Base-by-base conservation (phyloP, 2,888 invertebrate species). In the Acanthococcus lagerstroemiae region DNA sequence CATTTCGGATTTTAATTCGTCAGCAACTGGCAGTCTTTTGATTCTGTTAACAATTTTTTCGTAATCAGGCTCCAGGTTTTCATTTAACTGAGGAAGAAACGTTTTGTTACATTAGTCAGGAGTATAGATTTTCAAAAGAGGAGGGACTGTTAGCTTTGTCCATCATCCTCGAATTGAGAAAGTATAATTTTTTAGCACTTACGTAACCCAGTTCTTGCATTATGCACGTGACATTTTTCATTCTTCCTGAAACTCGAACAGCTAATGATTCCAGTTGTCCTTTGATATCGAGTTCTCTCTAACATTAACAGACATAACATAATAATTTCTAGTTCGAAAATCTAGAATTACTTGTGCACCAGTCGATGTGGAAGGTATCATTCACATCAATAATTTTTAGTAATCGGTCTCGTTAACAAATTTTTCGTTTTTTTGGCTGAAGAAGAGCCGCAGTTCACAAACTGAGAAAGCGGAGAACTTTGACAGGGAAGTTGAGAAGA, bases 181-280 rank as follows among this genome's bases (percentile, higher is more conserved):
- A n/a, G n/a, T n/a, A n/a, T n/a, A n/a, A n/a, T n/a, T n/a, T n/a
- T n/a, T n/a, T n/a, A n/a, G n/a, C n/a, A 73, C 75, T 73, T 70
- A 75, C 75, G 75, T 85, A 85, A 60, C 84, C 84, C 0, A 85
- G 78, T 73, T 85, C 84, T 72, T 85, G 84, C 84, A 85, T 84
- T 44, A 85, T 83, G 74, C 85, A 85, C 0, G 85, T 85, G 24
- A 84, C 81, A 75, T 85, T 85, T 69, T 79, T 77, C 1, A 81
- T 79, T 70, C 80, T 80, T 3, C 79, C 80, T 19, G 78, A 77
- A 69, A 80, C 76, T 56, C 70, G 69, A 24, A 71, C 69, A 4
- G 82, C 80, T 71, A 84, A 76, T 12, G 81, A 75, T 69, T 84
- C 84, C 30, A 84, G 74, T 52, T 83, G 83, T n/a, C 80, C 80